Conservation (phyloP, 1,140 invertebrate genomes). For the Druon quercuslanigerum region DNA sequence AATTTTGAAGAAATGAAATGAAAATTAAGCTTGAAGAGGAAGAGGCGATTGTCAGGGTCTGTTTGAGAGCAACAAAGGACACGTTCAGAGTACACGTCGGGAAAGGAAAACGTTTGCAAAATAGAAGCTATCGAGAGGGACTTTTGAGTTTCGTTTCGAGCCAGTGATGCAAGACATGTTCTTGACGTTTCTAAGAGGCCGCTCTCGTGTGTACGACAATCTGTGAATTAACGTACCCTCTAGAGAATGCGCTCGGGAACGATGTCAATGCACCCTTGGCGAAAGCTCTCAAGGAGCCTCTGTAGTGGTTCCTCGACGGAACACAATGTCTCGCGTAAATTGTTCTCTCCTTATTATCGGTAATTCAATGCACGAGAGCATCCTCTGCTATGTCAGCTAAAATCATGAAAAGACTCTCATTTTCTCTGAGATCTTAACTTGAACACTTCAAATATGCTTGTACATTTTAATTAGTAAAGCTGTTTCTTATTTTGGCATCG, state of each 20-base stretch:
- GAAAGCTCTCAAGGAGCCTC: constrained; percentile 43
- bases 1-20: neutral
- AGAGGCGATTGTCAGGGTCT: constrained; percentile 42
- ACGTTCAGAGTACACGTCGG: constrained; percentile 46
- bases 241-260: constrained; percentile 42
- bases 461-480: neutral
- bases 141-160: constrained; percentile 50
- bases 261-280: constrained; percentile 57
- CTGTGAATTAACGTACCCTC: constrained; percentile 58
- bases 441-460: neutral
- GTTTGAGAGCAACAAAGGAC: constrained; percentile 19
- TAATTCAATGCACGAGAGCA: constrained; percentile 49
- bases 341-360: constrained; percentile 56
- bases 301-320: constrained; percentile 41
- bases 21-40: constrained; percentile 7
- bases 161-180: constrained; percentile 49
- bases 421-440: neutral
- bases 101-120: constrained; percentile 39
- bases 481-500: neutral
- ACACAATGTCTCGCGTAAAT: constrained; percentile 58
- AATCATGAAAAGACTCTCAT: constrained; percentile 31
- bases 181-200: constrained; percentile 56
- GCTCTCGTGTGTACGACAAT: constrained; percentile 48
- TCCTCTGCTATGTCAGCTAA: constrained; percentile 34
- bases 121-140: constrained; percentile 43